A percentile compares a stretch with the other conserved stretches of the same genome.
phyloP scores from a whole-genome alignment of 2,888 invertebrate species.

The Erebia aethiops region DNA sequence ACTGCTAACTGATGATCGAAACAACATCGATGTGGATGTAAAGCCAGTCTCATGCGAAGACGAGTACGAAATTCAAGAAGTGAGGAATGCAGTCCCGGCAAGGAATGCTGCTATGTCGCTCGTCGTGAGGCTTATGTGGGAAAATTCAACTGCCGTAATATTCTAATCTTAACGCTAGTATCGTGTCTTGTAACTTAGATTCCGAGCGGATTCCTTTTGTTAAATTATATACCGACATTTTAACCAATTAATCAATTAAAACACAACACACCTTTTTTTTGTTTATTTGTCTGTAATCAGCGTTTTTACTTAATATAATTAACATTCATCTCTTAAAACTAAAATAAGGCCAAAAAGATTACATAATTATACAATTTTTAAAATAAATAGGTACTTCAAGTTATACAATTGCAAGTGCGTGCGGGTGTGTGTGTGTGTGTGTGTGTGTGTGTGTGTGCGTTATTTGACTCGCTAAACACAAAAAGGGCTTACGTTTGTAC shows the following conservation, averaged over 20 bases:
- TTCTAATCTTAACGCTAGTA: constrained; percentile 19
- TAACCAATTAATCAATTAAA: not conserved
- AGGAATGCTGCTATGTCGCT: constrained; percentile 58
- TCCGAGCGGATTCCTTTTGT: constrained; percentile 4
- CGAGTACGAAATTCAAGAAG: constrained; percentile 62
- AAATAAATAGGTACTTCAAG: no score
- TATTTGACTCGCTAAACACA: no score
- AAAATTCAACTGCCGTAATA: constrained; percentile 24
- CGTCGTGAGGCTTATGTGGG: constrained; percentile 32
- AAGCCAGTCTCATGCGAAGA: constrained; percentile 41
- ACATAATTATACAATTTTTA: no score
- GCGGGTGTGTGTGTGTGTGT: no score
- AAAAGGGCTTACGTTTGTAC: no score
- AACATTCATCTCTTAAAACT: no score
- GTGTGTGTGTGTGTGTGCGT: no score
- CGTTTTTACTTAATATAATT: no score
- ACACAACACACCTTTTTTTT: no score
- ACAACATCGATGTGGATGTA: constrained; percentile 30
- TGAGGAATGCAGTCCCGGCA: constrained; percentile 68
- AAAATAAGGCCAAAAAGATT: no score
- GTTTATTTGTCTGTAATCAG: no score
- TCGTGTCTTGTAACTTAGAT: constrained; percentile 7
- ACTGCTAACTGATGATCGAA: not conserved
- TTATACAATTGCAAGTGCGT: no score
- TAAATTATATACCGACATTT: constrained; percentile 9